Base-by-base conservation (phyloP, 2,797 vertebrate species). In the Glyptemys insculpta region DNA sequence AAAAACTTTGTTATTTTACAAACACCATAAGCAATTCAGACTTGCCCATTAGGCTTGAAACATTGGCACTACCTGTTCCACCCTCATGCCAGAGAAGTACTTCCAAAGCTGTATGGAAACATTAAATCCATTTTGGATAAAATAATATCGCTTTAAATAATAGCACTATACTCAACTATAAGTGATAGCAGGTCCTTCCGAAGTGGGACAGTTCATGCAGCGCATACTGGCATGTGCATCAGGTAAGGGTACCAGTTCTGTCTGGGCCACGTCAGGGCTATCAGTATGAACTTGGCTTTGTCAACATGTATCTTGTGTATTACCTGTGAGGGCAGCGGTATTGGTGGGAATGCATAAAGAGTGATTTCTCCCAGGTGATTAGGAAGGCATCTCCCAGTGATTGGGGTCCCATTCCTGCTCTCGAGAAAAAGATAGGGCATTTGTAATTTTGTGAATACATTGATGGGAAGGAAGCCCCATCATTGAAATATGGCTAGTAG, bases 31-130 rank as follows among this genome's bases (percentile, higher is more conserved):
- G 12, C 53, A 89, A 59, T 62, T 89, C 79, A 83, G 14, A 21
- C 91, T 88, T 89, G 89, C 23, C 27, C 53, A 87, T 14, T 88
- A 94, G 41, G 78, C 41, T 81, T 11, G 83, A 88, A 94, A 79
- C 81, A 89, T 2, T 83, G n/a, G 12, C 57, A 59, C 41, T 92
- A 83, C 14, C 1, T 10, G 76, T 87, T 83, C n/a, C 21, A 83
- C 50, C 91, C 37, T 74, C 83, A 93, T 21, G 37, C 6, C 12
- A 81, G 9, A 4, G 8, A 94, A 86, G 2, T 83, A 86, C 12
- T 89, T 82, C 29, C 44, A 89, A 82, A 89, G 78, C 27, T 1
- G 34, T 44, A 92, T 2, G 8, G n/a, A 92, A 94, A 94, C 5
- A 37, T 79, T 49, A 4, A 94, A n/a, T 18, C 76, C 44, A 56